These are phyloP conservation scores for Cranoglanis bouderius DNA, from an alignment of 2,113 vertebrate species.

Conservation along the genomic window DNA sequence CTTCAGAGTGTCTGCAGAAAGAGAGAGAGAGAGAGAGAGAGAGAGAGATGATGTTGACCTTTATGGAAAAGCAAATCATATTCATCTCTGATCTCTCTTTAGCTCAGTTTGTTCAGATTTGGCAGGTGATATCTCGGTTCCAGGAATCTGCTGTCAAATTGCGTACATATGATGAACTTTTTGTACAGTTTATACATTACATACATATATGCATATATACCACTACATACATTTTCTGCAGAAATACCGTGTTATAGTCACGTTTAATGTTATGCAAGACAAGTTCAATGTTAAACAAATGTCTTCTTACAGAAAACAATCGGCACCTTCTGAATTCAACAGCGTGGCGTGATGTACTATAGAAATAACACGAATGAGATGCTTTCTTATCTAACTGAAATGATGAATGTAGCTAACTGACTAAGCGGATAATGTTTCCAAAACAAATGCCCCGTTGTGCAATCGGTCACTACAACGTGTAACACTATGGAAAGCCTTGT, in stretches of 20 bases:
- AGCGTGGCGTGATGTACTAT: no score
- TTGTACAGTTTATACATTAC: not conserved
- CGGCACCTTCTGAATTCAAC: not conserved
- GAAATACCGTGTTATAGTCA: not conserved
- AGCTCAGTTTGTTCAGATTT: not conserved
- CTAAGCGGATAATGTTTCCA: not conserved
- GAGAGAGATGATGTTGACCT: conserved; percentile 35
- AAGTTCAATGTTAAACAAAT: not conserved
- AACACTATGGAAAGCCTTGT: not conserved
- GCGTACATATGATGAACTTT: not conserved
- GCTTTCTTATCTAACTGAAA: not conserved
- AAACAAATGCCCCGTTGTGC: not conserved
- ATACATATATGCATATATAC: no score
- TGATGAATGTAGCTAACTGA: not conserved
- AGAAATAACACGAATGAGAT: not conserved
- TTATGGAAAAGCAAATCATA: not conserved
- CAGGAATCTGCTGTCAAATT: not conserved
- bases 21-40: not conserved
- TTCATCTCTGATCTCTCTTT: not conserved
- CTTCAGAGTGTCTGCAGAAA: not conserved
- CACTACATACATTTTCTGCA: not conserved
- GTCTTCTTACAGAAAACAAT: not conserved
- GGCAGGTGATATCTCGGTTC: no score
- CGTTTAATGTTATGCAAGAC: not conserved
- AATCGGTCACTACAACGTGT: not conserved